A percentile compares a stretch with the other conserved stretches of the same genome.
These are phyloP conservation scores for Podarcis siculus DNA, from an alignment of 2,797 vertebrate genomes.

Conservation along the genomic window DNA sequence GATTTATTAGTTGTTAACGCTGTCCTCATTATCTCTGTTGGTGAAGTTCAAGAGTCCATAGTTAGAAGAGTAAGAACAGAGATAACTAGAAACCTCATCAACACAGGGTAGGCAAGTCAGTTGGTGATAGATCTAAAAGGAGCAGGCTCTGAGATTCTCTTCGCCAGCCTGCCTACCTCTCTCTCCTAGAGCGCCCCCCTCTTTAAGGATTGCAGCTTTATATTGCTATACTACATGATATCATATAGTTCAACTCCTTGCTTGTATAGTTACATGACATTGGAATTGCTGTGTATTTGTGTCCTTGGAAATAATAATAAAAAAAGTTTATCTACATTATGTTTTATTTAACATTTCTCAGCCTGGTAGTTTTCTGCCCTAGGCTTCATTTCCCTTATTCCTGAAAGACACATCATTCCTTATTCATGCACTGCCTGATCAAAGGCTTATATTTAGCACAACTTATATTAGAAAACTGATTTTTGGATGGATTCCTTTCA, in stretches of 20 bases:
- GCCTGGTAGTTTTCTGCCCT: conserved; percentile 59
- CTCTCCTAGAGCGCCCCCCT: too few relatives aligned
- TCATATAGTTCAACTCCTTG: not conserved
- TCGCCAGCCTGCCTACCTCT: too few relatives aligned
- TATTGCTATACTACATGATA: not conserved
- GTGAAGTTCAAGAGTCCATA: not conserved
- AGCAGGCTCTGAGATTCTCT: too few relatives aligned
- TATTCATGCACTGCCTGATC: conserved; percentile 72
- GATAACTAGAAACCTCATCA: not conserved
- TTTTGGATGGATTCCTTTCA: conserved; percentile 53
- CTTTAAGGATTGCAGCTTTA: not conserved
- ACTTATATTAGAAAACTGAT: conserved; percentile 46
- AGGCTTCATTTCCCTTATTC: conserved; percentile 71
- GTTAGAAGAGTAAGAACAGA: not conserved
- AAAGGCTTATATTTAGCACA: conserved; percentile 69
- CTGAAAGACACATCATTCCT: conserved; percentile 68
- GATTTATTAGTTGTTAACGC: not conserved
- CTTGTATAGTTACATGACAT: not conserved
- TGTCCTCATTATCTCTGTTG: not conserved
- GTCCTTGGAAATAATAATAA: conserved; percentile 28
- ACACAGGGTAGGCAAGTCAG: not conserved
- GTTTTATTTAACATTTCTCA: conserved; percentile 68
- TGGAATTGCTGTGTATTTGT: not conserved
- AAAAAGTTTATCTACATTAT: conserved; percentile 57
- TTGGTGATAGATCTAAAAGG: too few relatives aligned